Conservation (phyloP, 2,888 invertebrate genomes). For the Cheilosia soror region DNA sequence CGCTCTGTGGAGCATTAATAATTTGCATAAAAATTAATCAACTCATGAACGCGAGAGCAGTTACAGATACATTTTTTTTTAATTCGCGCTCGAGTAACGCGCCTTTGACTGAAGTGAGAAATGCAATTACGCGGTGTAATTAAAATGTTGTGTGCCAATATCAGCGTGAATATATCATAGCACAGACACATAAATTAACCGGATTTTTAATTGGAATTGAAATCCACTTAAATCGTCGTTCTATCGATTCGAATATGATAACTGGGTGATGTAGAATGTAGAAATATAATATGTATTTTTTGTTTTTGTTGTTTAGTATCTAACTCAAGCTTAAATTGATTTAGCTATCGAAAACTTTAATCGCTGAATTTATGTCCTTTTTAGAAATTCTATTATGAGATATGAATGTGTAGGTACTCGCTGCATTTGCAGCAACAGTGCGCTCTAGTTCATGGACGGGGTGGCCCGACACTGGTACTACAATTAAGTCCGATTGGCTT, state of each 20-base stretch:
- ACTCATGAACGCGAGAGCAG: conserved; percentile 32
- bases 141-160: conserved; percentile 64
- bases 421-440: not conserved
- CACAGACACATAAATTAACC: conserved; percentile 67
- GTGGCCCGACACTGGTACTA: not conserved
- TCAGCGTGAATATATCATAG: conserved; percentile 63
- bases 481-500: conserved; percentile 67
- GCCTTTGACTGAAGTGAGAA: conserved; percentile 54
- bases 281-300: conserved; percentile 1
- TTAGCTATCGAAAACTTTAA: conserved; percentile 59
- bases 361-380: conserved; percentile 66
- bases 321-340: conserved; percentile 48
- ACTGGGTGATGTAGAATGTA: not conserved
- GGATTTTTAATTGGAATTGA: conserved; percentile 73
- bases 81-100: not conserved
- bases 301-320: conserved; percentile 1
- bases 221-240: conserved; percentile 57
- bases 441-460: not conserved
- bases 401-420: not conserved
- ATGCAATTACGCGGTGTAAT: conserved; percentile 73
- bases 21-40: conserved; percentile 74
- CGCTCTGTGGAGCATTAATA: conserved; percentile 14
- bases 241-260: conserved; percentile 35
- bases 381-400: conserved; percentile 53
- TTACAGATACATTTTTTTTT: conserved; percentile 28